phyloP scores from a whole-genome alignment of 92 coral and sea anemone species.

The Parazoanthus swiftii region DNA sequence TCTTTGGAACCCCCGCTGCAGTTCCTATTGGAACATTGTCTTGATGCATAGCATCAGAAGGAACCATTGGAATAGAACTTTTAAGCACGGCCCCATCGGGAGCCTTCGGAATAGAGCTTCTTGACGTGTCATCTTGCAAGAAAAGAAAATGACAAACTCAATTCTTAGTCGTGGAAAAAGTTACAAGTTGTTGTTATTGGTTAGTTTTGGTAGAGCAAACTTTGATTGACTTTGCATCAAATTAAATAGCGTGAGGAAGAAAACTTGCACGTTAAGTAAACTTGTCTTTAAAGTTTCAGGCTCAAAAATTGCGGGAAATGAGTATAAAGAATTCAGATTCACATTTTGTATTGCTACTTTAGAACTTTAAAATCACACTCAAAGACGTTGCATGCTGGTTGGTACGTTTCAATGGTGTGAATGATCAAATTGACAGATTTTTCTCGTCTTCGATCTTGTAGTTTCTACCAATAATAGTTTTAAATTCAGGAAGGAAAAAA shows the following conservation, averaged over 20 bases:
- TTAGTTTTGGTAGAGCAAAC: conserved; percentile 28
- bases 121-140: conserved; percentile 30
- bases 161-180: not conserved
- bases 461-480: no score
- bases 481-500: no score
- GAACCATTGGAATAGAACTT: not conserved
- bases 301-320: not conserved
- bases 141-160: conserved; percentile 5
- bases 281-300: not conserved
- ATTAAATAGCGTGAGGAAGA: conserved; percentile 8
- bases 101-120: conserved; percentile 31
- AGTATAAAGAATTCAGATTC: no score
- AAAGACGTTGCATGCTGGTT: no score
- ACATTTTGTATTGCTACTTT: no score
- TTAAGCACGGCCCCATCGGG: not conserved
- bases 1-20: not conserved
- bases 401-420: no score
- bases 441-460: no score
- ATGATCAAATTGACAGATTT: no score
- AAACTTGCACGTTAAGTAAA: not conserved
- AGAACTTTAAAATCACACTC: no score
- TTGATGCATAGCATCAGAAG: not conserved
- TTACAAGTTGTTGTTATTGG: not conserved
- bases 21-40: conserved; percentile 10
- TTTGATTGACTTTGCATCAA: conserved; percentile 12